Conservation (phyloP, 1,140 invertebrate species). For the Bombus soroeensis region DNA sequence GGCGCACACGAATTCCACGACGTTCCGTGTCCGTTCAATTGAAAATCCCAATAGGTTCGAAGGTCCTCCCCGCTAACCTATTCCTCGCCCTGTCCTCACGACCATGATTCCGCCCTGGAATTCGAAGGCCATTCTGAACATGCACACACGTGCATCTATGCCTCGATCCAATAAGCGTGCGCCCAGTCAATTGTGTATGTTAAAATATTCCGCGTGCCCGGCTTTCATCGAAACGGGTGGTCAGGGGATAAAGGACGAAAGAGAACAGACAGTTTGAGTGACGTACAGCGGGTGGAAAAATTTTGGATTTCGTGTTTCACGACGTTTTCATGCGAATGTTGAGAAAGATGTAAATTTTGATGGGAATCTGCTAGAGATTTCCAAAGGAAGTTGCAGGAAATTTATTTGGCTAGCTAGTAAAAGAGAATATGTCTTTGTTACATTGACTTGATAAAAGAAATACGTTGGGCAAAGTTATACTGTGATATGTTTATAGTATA, state of each 20-base stretch:
- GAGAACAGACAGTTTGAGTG: not conserved
- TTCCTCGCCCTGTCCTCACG: not conserved
- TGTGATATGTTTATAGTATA: too few species aligned
- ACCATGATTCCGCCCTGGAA: slow-evolving; percentile 57
- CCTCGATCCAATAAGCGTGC: slow-evolving; percentile 45
- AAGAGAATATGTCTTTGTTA: too few species aligned
- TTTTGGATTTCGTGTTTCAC: not conserved
- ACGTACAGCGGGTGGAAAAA: not conserved
- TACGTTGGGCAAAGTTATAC: too few species aligned
- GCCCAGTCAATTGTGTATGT: slow-evolving; percentile 34
- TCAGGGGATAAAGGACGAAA: not conserved
- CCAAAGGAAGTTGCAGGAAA: too few species aligned
- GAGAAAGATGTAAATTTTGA: not conserved
- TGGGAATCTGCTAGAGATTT: too few species aligned
- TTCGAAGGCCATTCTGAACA: slow-evolving; percentile 54
- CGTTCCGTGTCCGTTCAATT: slow-evolving; percentile 63
- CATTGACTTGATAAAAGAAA: too few species aligned
- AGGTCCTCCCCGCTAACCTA: slow-evolving; percentile 19
- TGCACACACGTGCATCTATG: slow-evolving; percentile 34
- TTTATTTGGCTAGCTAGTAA: too few species aligned
- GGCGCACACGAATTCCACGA: slow-evolving; percentile 57
- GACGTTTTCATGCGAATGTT: not conserved
- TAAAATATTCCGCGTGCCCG: slow-evolving; percentile 9
- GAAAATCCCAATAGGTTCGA: slow-evolving; percentile 65
- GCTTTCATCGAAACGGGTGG: not conserved